Percentiles rank a stretch among this genome's conserved stretches.
These are phyloP conservation scores for Gymnopithys bicolor DNA, from an alignment of 2,797 vertebrate genomes.

Conservation along the genomic window DNA sequence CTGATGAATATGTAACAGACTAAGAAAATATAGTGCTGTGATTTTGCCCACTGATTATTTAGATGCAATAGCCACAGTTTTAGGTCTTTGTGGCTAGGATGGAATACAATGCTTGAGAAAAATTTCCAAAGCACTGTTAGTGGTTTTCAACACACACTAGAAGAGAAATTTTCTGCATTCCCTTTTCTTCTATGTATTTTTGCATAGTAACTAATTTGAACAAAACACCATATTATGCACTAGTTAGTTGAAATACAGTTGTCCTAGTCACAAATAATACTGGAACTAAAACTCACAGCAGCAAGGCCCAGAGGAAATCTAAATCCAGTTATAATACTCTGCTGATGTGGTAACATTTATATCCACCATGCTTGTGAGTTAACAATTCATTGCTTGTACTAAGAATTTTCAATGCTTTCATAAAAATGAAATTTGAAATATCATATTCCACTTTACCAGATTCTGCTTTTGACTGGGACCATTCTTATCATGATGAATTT, in stretches of 20 bases:
- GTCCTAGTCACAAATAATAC: neutral
- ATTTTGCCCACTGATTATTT: neutral
- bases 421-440: slow-evolving; percentile 3
- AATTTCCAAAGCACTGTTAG: neutral
- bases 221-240: neutral
- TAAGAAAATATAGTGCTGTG: neutral
- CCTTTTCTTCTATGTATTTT: neutral
- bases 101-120: neutral
- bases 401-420: neutral
- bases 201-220: neutral
- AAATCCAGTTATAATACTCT: neutral
- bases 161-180: neutral
- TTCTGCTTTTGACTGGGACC: neutral
- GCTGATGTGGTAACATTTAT: neutral
- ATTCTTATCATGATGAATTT: neutral
- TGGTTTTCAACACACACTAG: neutral
- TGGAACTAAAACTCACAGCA: neutral
- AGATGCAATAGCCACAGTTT: neutral
- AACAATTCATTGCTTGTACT: neutral
- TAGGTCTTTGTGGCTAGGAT: neutral
- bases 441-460: neutral
- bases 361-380: neutral
- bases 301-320: neutral
- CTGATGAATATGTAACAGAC: neutral
- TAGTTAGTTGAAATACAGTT: neutral